These are phyloP conservation scores for Menidia beryllina DNA, from an alignment of 2,113 vertebrate species.

Conservation along the genomic window DNA sequence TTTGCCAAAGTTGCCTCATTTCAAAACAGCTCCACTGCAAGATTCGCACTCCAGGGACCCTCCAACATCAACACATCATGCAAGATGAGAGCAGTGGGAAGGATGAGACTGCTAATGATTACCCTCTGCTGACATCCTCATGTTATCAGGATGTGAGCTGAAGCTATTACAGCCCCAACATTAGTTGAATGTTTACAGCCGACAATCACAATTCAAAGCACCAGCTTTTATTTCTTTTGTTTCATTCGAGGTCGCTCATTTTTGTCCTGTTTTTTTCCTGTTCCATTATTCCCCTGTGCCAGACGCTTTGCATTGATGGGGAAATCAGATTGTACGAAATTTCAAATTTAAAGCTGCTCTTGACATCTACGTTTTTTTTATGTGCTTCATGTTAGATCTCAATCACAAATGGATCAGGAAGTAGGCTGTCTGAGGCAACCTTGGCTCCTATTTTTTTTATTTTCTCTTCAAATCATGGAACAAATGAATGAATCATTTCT, in stretches of 20 bases:
- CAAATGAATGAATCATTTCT: conserved; percentile 1
- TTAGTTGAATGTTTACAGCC: conserved; percentile 7
- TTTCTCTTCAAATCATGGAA: conserved; percentile 15
- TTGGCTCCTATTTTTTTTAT: not conserved
- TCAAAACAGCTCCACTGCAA: conserved; percentile 12
- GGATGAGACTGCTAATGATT: conserved; percentile 8
- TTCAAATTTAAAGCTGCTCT: conserved; percentile 4
- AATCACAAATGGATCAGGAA: not conserved
- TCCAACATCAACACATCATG: conserved; percentile 4
- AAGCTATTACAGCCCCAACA: not conserved
- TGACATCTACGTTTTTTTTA: conserved; percentile 6
- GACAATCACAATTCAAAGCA: not conserved
- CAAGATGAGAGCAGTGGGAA: conserved; percentile 2
- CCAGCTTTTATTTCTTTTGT: not conserved
- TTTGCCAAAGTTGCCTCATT: conserved; percentile 1
- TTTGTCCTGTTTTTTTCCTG: conserved; percentile 29
- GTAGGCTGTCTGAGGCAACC: conserved; percentile 1
- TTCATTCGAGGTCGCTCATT: conserved; percentile 24
- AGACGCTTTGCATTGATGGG: conserved; percentile 49
- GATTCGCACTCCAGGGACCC: not conserved
- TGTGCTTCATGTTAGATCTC: not conserved
- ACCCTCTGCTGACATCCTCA: not conserved
- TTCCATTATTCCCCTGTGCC: conserved; percentile 35
- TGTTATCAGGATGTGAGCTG: conserved; percentile 14
- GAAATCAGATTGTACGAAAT: conserved; percentile 52